phyloP scores from a whole-genome alignment of 2,888 invertebrate genomes.

The Parapristionchus giblindavisi region DNA sequence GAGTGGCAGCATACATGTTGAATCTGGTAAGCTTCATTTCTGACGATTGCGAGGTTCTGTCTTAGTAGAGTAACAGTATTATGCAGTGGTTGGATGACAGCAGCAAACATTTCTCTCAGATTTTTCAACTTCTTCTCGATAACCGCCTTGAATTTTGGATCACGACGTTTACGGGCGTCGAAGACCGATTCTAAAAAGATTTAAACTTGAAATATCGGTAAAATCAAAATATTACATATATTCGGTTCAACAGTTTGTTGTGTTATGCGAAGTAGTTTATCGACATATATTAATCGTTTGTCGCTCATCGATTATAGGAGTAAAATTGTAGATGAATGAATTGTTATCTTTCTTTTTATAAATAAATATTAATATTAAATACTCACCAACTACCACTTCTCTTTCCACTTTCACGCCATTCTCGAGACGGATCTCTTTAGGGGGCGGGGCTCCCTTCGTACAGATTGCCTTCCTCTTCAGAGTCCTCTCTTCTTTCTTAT shows the following conservation, averaged over 20 bases:
- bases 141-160: slow-evolving; percentile 1
- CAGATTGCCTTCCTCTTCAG: background rate
- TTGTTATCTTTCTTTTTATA: too few relatives aligned
- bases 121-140: background rate
- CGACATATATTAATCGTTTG: too few relatives aligned
- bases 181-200: slow-evolving; percentile 13
- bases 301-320: too few relatives aligned
- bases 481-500: too few relatives aligned
- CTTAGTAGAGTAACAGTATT: background rate
- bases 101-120: slow-evolving; percentile 24
- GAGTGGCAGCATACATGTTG: too few relatives aligned
- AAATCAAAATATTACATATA: background rate
- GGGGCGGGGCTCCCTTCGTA: background rate
- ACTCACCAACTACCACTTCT: background rate
- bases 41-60: too few relatives aligned
- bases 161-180: background rate
- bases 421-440: background rate
- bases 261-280: too few relatives aligned
- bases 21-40: too few relatives aligned
- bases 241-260: too few relatives aligned
- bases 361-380: background rate
- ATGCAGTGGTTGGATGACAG: slow-evolving; percentile 24
- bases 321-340: too few relatives aligned
- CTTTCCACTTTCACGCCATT: background rate
- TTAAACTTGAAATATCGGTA: background rate